Evolutionary conservation across 2,113 vertebrate genomes (phyloP), one percentile per base, ranked within the genome.

Genomic region (Lonchura striata): DNA sequence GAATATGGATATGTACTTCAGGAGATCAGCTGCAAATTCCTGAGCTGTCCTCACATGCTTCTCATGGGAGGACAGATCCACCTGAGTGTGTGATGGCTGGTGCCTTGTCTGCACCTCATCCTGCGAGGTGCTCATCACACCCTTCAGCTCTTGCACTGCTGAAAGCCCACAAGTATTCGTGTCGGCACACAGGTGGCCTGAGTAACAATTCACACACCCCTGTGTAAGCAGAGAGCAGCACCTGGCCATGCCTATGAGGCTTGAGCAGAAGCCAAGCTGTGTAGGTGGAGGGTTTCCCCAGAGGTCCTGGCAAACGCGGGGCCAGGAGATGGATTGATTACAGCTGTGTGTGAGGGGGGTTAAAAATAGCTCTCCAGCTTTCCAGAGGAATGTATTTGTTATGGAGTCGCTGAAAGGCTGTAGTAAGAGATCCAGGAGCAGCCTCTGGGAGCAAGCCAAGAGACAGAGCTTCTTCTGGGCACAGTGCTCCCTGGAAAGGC

Each of bases 311-410:
- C 5, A 15, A 92, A 52, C 0, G 0, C 0, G 0, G 39, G 72
- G 60, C 15, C 82, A 69, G 65, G 77, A 12, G 0, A 75, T 68
- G 86, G 83, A 95, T 94, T 64, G 77, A 95, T 92, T 96, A 79
- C 94, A 97, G 82, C 92, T 92, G 72, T 88, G 81, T 82, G 70
- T 41, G 76, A 78, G 31, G 28, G 24, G 7, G 21, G 22, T 83
- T 95, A 97, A 96, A 96, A 96, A 94, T 96, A 97, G 77, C 91
- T 86, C 65, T 75, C 23, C 37, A 33, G 2, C 88, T 92, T 94
- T 78, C 72, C 88, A 78, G 80, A 92, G 80, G 91, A 97, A 95
- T 91, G 88, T 71, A 60, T 95, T 96, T 96, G 91, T 93, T 94
- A 84, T 49, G 76, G 80, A 95, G 80, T 88, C 68, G 75, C 69